These are phyloP conservation scores for Troides oblongomaculatus DNA, from an alignment of 2,888 invertebrate genomes.

Conservation along the genomic window DNA sequence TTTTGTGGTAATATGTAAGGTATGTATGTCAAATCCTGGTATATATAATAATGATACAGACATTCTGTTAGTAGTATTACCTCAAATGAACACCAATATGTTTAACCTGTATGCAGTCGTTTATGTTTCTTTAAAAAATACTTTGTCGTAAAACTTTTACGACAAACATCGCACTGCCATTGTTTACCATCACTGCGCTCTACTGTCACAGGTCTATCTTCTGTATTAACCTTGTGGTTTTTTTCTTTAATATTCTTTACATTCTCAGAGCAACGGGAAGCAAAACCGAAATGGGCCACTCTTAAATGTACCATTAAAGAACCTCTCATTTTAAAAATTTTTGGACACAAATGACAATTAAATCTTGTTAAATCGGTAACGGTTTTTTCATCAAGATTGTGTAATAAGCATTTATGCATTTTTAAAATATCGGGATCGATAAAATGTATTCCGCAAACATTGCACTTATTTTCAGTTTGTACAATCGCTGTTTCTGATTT, in stretches of 20 bases:
- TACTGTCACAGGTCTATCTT: constrained; percentile 45
- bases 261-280: constrained; percentile 42
- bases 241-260: constrained; percentile 38
- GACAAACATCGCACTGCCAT: constrained; percentile 92
- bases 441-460: constrained; percentile 87
- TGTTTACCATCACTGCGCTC: constrained; percentile 84
- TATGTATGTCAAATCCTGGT: neutral
- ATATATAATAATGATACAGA: constrained; percentile 12
- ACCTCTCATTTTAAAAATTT: constrained; percentile 90
- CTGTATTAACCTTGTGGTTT: constrained; percentile 36
- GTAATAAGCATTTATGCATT: constrained; percentile 88
- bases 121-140: constrained; percentile 94
- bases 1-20: constrained; percentile 6
- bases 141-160: constrained; percentile 92
- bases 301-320: constrained; percentile 90
- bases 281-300: constrained; percentile 86
- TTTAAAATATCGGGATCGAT: constrained; percentile 84
- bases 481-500: constrained; percentile 52
- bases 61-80: constrained; percentile 71
- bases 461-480: constrained; percentile 72
- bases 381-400: constrained; percentile 69
- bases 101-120: constrained; percentile 89
- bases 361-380: constrained; percentile 71
- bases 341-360: constrained; percentile 88
- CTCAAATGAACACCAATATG: constrained; percentile 69